phyloP scores from a whole-genome alignment of 2,113 vertebrate species.

The Machaerirhynchus nigripectus region DNA sequence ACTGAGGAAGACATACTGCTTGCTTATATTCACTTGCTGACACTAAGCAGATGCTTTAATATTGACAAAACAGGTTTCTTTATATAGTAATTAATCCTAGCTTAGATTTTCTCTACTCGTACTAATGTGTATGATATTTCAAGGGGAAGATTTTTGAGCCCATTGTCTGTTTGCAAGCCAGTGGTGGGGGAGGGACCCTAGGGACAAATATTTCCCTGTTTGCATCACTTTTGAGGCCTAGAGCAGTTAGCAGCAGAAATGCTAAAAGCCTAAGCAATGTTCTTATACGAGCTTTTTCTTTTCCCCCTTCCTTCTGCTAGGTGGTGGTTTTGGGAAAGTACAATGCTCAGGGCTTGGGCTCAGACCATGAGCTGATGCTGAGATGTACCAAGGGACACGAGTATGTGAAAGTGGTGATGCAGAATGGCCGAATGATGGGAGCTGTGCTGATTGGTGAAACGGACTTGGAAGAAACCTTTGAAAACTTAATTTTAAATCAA shows the following conservation, averaged over 20 bases:
- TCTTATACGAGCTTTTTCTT: neutral
- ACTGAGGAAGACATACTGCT: neutral
- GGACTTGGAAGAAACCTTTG: constrained; percentile 95
- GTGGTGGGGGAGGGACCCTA: neutral
- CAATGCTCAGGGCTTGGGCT: constrained; percentile 89
- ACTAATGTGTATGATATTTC: neutral
- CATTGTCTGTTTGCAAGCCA: neutral
- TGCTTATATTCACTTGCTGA: neutral
- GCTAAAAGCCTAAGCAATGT: neutral
- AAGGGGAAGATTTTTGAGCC: neutral
- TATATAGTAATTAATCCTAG: neutral
- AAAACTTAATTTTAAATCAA: constrained; percentile 95
- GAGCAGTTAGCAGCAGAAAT: neutral
- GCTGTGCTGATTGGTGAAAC: constrained; percentile 94
- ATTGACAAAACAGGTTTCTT: neutral
- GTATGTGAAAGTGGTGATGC: constrained; percentile 90
- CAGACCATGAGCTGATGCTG: constrained; percentile 87
- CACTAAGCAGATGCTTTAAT: neutral
- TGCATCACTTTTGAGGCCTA: neutral
- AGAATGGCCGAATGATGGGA: constrained; percentile 87
- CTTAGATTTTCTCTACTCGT: neutral
- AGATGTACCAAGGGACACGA: constrained; percentile 90
- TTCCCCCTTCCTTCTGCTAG: constrained; percentile 54
- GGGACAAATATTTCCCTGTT: neutral
- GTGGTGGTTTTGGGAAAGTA: constrained; percentile 94